Evolutionary conservation across 2,888 invertebrate genomes (phyloP), one percentile per base, ranked within the genome.

Genomic region (Chelonus formosanus): DNA sequence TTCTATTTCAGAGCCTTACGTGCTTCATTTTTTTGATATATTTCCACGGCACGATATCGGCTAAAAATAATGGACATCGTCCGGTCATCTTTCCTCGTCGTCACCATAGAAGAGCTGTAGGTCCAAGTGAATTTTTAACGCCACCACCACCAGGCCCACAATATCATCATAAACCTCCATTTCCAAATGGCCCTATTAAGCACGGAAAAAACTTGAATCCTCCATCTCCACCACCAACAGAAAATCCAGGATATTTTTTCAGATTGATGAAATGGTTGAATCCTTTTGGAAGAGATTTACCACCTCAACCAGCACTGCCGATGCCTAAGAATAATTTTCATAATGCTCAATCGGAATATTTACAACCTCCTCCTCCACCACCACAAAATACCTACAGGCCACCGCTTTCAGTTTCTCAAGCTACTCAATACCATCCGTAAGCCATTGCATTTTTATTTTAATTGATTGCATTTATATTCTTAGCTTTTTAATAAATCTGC

Each of bases 221-320:
- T 31, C 84, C 86, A 4, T 84, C 86, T 4, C 82, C 85, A 1
- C 85, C 87, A 3, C 80, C 86, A 4, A 67, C 71, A 31, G 75
- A 73, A 58, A 81, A 86, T 0, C 85, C 87, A n/a, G 85, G 88
- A 3, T 85, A 90, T 70, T 87, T 90, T 63, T 87, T 89, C 67
- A 88, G 87, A 82, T 82, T 90, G 5, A 87, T 89, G 40, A 86
- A 85, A 50, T 90, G 90, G 90, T 80, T 90, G 0, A 89, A 88
- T 73, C 87, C 90, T 0, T 87, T 88, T 0, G 78, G 80, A 3
- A 54, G 59, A 45, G 48, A 71, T 0, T 34, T 64, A 20, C 20
- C 59, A 7, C 63, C 70, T 10, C 67, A 65, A 54, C 44, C 62
- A 63, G 52, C 54, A 47, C 35, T 52, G 55, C 40, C 65, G 56